Evolutionary conservation across 2,797 vertebrate genomes (phyloP).

Genomic region (Melanotaenia pygmaea): DNA sequence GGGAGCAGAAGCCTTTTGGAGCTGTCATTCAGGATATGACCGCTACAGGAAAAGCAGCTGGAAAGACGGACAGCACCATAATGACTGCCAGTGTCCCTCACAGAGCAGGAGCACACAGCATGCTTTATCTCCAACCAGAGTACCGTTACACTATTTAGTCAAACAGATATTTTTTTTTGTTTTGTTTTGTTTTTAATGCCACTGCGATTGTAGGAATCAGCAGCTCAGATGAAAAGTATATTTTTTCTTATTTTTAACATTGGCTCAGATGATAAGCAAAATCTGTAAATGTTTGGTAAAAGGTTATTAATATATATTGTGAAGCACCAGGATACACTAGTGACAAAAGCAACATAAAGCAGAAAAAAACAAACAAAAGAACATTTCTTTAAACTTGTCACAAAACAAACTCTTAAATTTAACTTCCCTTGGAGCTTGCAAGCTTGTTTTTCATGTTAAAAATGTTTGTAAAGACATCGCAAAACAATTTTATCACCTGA

Average conservation of each 20-base stretch:
- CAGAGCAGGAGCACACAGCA: conserved; percentile 70
- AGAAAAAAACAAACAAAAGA: conserved; percentile 31
- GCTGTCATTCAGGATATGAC: conserved; percentile 62
- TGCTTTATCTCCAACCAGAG: conserved; percentile 66
- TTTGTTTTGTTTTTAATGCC: conserved; percentile 41
- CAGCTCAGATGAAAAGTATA: conserved; percentile 51
- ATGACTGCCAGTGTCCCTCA: conserved; percentile 62
- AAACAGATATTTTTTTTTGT: conserved; percentile 39
- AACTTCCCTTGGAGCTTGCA: conserved; percentile 51
- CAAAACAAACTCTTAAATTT: conserved; percentile 29
- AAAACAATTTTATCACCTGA: conserved; percentile 12
- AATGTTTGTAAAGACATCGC: conserved; percentile 33
- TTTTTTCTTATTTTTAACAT: conserved; percentile 52
- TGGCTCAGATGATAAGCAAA: conserved; percentile 68
- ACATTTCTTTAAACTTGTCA: conserved; percentile 11
- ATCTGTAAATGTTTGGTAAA: conserved; percentile 36
- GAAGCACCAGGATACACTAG: conserved; percentile 74
- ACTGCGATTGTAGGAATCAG: conserved; percentile 44
- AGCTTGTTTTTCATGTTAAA: conserved; percentile 55
- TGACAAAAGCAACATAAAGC: conserved; percentile 54
- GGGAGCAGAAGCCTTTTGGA: conserved; percentile 46
- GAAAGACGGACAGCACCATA: conserved; percentile 74
- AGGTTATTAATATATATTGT: conserved; percentile 45
- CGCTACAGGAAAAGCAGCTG: conserved; percentile 60
- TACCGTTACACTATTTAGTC: conserved; percentile 69